These are phyloP conservation scores for Plebejus melissa DNA, from an alignment of 2,888 invertebrate genomes.

Conservation along the genomic window DNA sequence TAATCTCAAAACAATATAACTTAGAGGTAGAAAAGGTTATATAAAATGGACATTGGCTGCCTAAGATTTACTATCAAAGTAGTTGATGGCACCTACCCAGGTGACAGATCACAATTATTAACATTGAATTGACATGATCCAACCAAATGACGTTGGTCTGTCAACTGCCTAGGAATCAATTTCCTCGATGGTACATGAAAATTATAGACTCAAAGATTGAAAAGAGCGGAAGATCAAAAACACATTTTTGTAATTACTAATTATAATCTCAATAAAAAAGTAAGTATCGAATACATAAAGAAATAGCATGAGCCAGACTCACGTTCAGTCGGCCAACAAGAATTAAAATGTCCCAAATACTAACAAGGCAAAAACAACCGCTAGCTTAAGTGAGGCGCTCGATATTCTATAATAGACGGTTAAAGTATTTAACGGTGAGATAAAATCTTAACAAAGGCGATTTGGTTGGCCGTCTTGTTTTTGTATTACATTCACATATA, in stretches of 20 bases:
- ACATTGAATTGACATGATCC: too few species aligned
- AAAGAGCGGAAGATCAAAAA: neutral
- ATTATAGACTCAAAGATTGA: neutral
- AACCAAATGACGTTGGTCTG: too few species aligned
- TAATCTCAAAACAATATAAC: too few species aligned
- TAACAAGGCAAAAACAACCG: conserved; percentile 55
- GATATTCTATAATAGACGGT: conserved; percentile 67
- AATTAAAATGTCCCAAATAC: conserved; percentile 57
- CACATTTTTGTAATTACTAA: neutral
- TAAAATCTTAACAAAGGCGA: conserved; percentile 78
- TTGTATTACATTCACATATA: conserved; percentile 69
- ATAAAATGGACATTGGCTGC: too few species aligned
- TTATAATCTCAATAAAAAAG: neutral
- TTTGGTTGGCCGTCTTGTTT: conserved; percentile 77
- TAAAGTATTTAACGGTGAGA: conserved; percentile 77
- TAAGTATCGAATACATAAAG: neutral
- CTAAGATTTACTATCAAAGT: too few species aligned
- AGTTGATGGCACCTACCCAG: too few species aligned
- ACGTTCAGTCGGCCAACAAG: conserved; percentile 35
- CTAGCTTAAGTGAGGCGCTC: conserved; percentile 64
- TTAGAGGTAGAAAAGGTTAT: too few species aligned
- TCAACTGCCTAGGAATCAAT: too few species aligned
- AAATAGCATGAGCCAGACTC: neutral
- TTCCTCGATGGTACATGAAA: neutral
- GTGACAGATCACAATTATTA: too few species aligned